Percentiles rank a stretch among this genome's conserved stretches.
Conservation (phyloP, 2,113 vertebrate genomes). For the Neopipo cinnamomea region DNA sequence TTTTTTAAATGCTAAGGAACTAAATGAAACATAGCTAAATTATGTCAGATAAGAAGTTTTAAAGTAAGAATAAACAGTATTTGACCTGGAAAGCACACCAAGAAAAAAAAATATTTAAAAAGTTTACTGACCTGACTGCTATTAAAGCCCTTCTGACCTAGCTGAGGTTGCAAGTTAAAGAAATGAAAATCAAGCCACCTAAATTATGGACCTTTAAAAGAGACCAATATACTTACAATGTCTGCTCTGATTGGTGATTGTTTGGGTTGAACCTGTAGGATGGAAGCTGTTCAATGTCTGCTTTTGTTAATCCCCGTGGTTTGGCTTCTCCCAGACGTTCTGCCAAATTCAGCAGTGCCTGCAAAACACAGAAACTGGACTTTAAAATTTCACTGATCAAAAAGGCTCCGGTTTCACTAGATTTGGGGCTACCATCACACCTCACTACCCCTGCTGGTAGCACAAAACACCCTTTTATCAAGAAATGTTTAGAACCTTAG, state of each 20-base stretch:
- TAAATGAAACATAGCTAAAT: neutral
- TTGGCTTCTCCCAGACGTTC: constrained; percentile 96
- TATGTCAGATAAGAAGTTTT: neutral
- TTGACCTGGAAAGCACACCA: neutral
- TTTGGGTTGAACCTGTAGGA: constrained; percentile 97
- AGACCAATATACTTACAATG: constrained; percentile 81
- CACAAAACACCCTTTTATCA: neutral
- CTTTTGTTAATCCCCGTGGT: constrained; percentile 92
- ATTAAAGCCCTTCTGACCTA: neutral
- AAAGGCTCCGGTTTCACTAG: neutral
- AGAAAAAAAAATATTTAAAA: neutral
- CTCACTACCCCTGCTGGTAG: neutral
- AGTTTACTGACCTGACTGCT: neutral
- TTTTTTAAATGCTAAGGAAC: neutral
- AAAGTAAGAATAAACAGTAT: neutral
- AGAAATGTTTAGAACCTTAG: neutral
- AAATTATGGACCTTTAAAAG: neutral
- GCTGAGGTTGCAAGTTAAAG: neutral
- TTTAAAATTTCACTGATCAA: neutral
- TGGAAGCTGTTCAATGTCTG: constrained; percentile 96
- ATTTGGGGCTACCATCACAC: neutral
- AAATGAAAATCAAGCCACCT: neutral
- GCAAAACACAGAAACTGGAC: neutral
- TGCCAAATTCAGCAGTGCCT: constrained; percentile 95
- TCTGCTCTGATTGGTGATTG: constrained; percentile 98